A percentile compares a stretch with the other conserved stretches of the same genome.
phyloP scores from a whole-genome alignment of 37 sponge, comb jelly and placozoan species.

The Chondrilla cf. caribensis region DNA sequence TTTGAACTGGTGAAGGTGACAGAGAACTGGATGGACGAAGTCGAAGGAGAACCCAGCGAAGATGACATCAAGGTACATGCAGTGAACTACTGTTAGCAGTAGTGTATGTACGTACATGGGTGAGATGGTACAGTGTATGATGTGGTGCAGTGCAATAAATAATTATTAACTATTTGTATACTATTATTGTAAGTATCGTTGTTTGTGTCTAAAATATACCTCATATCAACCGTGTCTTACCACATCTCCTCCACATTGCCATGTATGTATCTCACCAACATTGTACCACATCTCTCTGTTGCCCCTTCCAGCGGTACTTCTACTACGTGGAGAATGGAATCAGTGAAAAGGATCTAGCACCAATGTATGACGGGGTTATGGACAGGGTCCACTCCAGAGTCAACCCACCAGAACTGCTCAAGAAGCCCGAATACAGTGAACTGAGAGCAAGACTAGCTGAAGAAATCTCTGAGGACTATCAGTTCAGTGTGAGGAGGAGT shows the following conservation, averaged over 20 bases:
- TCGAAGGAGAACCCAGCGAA: slow-evolving; percentile 45
- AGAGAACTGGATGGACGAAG: slow-evolving; percentile 36
- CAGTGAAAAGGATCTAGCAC: slow-evolving; percentile 38
- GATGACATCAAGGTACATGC: slow-evolving; percentile 78
- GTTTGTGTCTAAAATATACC: no score
- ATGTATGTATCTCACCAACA: no score
- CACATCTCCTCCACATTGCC: no score
- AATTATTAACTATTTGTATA: no score
- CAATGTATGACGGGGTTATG: slow-evolving; percentile 56
- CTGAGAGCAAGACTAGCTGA: slow-evolving; percentile 50
- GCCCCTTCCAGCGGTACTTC: slow-evolving; percentile 75
- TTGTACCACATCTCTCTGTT: no score
- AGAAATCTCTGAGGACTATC: slow-evolving; percentile 71
- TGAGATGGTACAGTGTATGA: not conserved
- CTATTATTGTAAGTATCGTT: no score
- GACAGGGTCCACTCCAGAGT: slow-evolving; percentile 37
- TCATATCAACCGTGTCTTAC: no score
- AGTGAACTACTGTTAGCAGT: not conserved
- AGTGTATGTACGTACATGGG: not conserved
- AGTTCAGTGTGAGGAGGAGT: slow-evolving; percentile 69
- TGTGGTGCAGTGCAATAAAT: no score
- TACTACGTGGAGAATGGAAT: slow-evolving; percentile 78
- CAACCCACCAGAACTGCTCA: slow-evolving; percentile 24
- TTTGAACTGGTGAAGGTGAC: slow-evolving; percentile 27
- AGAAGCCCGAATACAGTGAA: slow-evolving; percentile 48